Conservation (phyloP, 1,140 invertebrate species). For the Drosophila aff. region DNA sequence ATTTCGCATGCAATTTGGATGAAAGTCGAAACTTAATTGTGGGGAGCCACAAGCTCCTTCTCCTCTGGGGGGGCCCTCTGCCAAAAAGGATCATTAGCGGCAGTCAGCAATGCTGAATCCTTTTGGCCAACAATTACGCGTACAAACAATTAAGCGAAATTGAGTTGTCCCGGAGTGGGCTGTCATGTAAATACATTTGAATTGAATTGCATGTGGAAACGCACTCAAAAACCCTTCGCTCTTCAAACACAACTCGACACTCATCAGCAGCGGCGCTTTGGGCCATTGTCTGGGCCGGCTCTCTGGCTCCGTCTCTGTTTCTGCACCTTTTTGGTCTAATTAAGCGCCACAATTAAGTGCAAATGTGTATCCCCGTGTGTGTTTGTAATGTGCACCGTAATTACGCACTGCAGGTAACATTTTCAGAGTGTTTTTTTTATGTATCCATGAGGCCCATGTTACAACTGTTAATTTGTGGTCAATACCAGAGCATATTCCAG, state of each 20-base stretch:
- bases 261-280: constrained; percentile 40
- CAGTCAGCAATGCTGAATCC: constrained; percentile 39
- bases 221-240: constrained; percentile 5
- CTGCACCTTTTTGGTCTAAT: constrained; percentile 81
- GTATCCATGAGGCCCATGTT: constrained; percentile 51
- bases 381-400: constrained; percentile 76
- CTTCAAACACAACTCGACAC: constrained; percentile 40
- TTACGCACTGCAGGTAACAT: constrained; percentile 72
- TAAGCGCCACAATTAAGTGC: constrained; percentile 82
- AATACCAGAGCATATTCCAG: constrained; percentile 61
- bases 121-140: constrained; percentile 69
- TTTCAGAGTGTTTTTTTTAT: constrained; percentile 43
- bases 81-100: constrained; percentile 53
- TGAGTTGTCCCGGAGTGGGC: constrained; percentile 62
- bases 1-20: constrained; percentile 71
- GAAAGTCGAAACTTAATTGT: constrained; percentile 49
- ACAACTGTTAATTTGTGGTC: constrained; percentile 82
- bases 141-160: constrained; percentile 74
- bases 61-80: constrained; percentile 1
- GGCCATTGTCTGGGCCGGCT: constrained; percentile 57
- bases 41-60: not conserved
- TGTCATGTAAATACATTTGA: constrained; percentile 72
- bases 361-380: constrained; percentile 65
- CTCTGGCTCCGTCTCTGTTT: constrained; percentile 32
- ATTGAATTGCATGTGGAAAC: constrained; percentile 55